A percentile compares a stretch with the other conserved stretches of the same genome.
Conservation (phyloP, 30 jellyfish, hydroid and myxozoan genomes). For the Aurelia sp. region DNA sequence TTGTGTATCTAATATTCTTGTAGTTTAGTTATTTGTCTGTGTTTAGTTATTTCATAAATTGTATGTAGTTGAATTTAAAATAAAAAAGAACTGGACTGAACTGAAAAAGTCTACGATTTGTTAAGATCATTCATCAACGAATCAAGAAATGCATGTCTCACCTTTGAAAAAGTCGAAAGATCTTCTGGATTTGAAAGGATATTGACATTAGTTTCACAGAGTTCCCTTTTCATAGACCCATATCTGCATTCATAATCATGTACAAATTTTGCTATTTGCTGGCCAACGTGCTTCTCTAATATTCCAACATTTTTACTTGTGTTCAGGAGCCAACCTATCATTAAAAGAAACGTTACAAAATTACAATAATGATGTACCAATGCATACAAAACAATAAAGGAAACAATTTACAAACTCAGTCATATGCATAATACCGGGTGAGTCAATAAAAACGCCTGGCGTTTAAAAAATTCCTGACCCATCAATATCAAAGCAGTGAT, state of each 20-base stretch:
- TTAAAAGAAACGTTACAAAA: neutral
- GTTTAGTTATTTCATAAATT: too few species aligned
- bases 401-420: neutral
- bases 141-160: neutral
- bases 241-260: slow-evolving; percentile 18
- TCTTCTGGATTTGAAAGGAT: slow-evolving; percentile 26
- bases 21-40: too few species aligned
- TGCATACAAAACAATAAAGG: neutral
- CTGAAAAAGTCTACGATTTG: too few species aligned
- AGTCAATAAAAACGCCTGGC: too few species aligned
- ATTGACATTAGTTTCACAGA: slow-evolving; percentile 49
- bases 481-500: too few species aligned
- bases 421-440: too few species aligned
- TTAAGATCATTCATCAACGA: too few species aligned
- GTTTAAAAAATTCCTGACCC: too few species aligned
- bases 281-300: slow-evolving; percentile 71
- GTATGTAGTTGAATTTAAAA: too few species aligned
- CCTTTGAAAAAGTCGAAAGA: slow-evolving; percentile 41
- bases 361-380: neutral
- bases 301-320: slow-evolving; percentile 58
- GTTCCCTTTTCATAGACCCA: neutral
- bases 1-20: too few species aligned
- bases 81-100: too few species aligned
- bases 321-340: slow-evolving; percentile 69
- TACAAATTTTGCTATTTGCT: slow-evolving; percentile 45